Conservation (phyloP, 2,113 vertebrate species). For the Rhombomys opimus region DNA sequence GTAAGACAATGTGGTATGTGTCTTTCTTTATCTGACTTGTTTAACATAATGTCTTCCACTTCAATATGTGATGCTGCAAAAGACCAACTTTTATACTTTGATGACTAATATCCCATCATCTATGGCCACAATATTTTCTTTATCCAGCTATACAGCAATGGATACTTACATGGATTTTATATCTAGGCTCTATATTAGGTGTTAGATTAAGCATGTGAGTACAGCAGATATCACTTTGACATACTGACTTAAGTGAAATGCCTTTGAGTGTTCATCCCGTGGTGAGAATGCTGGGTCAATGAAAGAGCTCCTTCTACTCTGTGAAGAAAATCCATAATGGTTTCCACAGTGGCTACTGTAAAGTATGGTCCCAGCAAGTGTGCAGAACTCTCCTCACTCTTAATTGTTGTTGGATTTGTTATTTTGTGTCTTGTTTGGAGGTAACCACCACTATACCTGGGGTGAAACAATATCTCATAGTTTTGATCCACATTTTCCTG, state of each 20-base stretch:
- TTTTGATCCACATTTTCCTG: not conserved
- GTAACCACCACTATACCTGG: not conserved
- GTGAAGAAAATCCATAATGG: not conserved
- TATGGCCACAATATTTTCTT: not conserved
- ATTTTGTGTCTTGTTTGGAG: not conserved
- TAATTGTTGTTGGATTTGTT: not conserved
- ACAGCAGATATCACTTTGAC: not conserved
- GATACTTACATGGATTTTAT: not conserved
- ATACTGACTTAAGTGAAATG: not conserved
- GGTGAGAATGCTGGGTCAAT: not conserved
- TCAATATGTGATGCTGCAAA: not conserved
- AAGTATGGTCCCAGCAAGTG: not conserved
- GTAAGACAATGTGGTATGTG: not conserved
- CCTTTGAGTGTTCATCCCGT: too few relatives aligned
- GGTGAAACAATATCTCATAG: not conserved
- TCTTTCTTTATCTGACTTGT: not conserved
- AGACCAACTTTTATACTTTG: not conserved
- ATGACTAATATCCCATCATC: not conserved
- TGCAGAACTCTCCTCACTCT: not conserved
- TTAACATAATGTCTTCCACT: not conserved
- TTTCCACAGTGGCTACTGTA: not conserved
- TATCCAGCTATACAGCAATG: not conserved
- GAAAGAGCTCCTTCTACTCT: not conserved
- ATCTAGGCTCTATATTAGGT: too few relatives aligned
- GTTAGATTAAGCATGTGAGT: not conserved